These are phyloP conservation scores for Dipus sagitta DNA, from an alignment of 2,797 vertebrate species.

Conservation along the genomic window DNA sequence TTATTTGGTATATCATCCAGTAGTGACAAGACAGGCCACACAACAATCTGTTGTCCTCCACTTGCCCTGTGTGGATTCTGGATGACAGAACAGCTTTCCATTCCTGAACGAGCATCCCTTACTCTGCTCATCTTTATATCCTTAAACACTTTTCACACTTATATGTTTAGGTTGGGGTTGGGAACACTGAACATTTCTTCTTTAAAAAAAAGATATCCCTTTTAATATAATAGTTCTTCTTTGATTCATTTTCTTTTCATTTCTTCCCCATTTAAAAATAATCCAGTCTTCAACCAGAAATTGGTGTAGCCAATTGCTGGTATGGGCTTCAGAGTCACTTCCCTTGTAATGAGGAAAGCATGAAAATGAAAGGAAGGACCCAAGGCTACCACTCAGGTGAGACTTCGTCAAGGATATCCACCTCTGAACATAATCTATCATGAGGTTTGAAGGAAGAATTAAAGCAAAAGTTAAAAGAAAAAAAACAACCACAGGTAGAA, in stretches of 20 bases:
- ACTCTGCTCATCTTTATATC: not conserved
- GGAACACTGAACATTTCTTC: not conserved
- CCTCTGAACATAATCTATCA: not conserved
- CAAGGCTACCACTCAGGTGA: not conserved
- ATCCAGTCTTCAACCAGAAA: not conserved
- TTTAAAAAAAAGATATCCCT: not conserved
- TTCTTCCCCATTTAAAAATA: not conserved
- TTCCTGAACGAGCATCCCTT: fast-evolving
- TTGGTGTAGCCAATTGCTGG: not conserved
- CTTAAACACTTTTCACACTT: not conserved
- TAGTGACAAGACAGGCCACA: no score
- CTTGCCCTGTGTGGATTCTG: not conserved
- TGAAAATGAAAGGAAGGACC: no score
- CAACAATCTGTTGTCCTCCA: not conserved
- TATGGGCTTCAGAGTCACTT: not conserved
- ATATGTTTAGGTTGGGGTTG: not conserved
- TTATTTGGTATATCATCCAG: not conserved
- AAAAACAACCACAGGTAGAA: no score
- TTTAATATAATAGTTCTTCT: not conserved
- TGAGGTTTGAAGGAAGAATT: not conserved
- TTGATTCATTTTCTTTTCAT: not conserved
- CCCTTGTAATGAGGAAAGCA: fast-evolving
- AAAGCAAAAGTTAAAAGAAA: not conserved
- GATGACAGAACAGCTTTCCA: not conserved
- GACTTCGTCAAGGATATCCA: not conserved